A percentile compares a stretch with the other conserved stretches of the same genome.
Evolutionary conservation across 2,113 vertebrate species (phyloP).

Genomic region (Indicator maculatus): DNA sequence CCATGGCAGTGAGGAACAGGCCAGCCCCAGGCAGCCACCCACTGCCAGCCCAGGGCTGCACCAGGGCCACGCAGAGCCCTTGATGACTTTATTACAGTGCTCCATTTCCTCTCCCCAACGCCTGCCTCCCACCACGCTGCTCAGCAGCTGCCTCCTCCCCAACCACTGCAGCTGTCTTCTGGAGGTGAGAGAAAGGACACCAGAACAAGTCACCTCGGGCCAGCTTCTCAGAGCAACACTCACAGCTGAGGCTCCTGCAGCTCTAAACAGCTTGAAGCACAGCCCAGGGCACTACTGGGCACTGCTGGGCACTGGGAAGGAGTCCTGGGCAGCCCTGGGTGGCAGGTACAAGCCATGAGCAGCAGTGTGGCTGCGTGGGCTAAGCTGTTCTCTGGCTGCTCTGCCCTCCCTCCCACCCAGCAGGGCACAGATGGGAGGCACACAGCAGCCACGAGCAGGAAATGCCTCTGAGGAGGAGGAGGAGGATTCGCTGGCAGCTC

Average conservation of each 20-base stretch:
- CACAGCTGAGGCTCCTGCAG: background rate
- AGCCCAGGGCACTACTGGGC: background rate
- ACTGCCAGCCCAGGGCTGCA: fast-evolving
- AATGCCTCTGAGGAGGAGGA: background rate
- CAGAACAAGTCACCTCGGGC: background rate
- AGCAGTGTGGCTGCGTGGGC: background rate
- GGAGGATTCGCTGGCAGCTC: background rate
- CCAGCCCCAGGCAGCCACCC: fast-evolving
- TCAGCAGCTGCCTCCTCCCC: background rate
- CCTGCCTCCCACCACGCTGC: background rate
- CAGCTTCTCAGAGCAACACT: background rate
- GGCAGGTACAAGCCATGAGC: background rate
- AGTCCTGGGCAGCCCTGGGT: background rate
- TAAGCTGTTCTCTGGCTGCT: fast-evolving
- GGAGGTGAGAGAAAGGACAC: background rate
- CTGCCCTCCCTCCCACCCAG: background rate
- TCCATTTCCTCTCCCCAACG: background rate
- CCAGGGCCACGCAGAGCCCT: fast-evolving
- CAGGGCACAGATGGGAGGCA: background rate
- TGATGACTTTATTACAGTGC: fast-evolving
- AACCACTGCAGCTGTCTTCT: background rate
- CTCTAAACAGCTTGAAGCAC: fast-evolving
- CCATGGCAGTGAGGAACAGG: background rate
- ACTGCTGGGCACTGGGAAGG: too few species aligned
- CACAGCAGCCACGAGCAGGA: background rate